A percentile compares a stretch with the other conserved stretches of the same genome.
Evolutionary conservation across 2,888 invertebrate genomes (phyloP).

Genomic region (Merodon equestris): DNA sequence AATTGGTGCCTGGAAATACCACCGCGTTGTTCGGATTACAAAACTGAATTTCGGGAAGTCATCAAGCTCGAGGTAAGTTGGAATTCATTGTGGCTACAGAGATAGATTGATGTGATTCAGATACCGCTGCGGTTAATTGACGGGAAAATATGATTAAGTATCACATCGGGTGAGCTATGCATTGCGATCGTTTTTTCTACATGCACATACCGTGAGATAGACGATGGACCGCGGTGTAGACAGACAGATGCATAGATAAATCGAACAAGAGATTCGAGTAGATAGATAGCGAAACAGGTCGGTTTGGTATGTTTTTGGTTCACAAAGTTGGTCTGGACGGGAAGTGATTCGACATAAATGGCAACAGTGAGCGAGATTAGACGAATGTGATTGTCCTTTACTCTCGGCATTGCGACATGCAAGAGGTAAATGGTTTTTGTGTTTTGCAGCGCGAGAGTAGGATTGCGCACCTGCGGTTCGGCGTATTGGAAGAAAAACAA

Average conservation of each 20-base stretch:
- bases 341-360: constrained; percentile 36
- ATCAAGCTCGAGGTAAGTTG: constrained; percentile 84
- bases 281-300: background rate
- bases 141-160: constrained; percentile 7
- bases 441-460: background rate
- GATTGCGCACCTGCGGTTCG: background rate
- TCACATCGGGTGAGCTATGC: constrained; percentile 19
- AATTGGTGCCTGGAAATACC: constrained; percentile 90
- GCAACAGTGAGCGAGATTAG: constrained; percentile 10
- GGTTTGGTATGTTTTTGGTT: background rate
- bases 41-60: constrained; percentile 84
- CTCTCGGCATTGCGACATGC: too few species aligned
- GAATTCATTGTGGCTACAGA: background rate
- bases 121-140: constrained; percentile 1
- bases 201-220: background rate
- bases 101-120: background rate
- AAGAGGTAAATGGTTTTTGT: background rate
- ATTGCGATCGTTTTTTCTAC: background rate
- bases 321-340: constrained; percentile 17
- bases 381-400: constrained; percentile 9
- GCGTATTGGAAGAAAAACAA: too few species aligned
- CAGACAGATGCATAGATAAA: too few species aligned
- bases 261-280: too few species aligned
- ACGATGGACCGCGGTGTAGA: too few species aligned
- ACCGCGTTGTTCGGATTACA: constrained; percentile 88